Evolutionary conservation across 2,888 invertebrate species (phyloP).

Genomic region (Anticlea derivata): DNA sequence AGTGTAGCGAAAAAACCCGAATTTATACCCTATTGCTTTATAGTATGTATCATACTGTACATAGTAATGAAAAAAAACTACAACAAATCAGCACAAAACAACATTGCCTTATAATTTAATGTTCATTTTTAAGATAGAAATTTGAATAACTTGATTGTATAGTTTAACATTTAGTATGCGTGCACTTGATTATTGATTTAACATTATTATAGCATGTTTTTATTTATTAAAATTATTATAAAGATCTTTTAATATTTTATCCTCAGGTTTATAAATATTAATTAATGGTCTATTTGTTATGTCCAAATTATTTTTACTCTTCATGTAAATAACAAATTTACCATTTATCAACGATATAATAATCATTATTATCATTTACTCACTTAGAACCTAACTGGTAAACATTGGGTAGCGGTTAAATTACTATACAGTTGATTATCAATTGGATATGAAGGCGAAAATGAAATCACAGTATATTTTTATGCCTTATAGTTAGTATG

Average conservation of each 20-base stretch:
- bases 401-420: slow-evolving; percentile 2
- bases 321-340: slow-evolving; percentile 14
- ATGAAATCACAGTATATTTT: not conserved
- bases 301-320: slow-evolving; percentile 6
- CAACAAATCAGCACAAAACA: slow-evolving; percentile 31
- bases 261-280: not conserved
- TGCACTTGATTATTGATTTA: slow-evolving; percentile 15
- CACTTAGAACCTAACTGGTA: not conserved
- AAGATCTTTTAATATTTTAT: slow-evolving; percentile 15
- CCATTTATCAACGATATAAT: slow-evolving; percentile 1
- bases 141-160: slow-evolving; percentile 14
- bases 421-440: not conserved
- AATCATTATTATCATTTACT: slow-evolving; percentile 2
- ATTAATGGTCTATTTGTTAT: not conserved
- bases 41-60: slow-evolving; percentile 1
- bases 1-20: slow-evolving; percentile 19
- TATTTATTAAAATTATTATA: slow-evolving; percentile 17
- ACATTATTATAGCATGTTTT: slow-evolving; percentile 11
- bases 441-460: not conserved
- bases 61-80: slow-evolving; percentile 6
- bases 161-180: slow-evolving; percentile 4
- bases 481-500: not conserved
- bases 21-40: slow-evolving; percentile 27
- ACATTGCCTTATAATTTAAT: slow-evolving; percentile 27
- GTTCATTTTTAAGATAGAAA: slow-evolving; percentile 28